Conservation (phyloP, 2,113 vertebrate species). For the Oenanthe oenanthe region DNA sequence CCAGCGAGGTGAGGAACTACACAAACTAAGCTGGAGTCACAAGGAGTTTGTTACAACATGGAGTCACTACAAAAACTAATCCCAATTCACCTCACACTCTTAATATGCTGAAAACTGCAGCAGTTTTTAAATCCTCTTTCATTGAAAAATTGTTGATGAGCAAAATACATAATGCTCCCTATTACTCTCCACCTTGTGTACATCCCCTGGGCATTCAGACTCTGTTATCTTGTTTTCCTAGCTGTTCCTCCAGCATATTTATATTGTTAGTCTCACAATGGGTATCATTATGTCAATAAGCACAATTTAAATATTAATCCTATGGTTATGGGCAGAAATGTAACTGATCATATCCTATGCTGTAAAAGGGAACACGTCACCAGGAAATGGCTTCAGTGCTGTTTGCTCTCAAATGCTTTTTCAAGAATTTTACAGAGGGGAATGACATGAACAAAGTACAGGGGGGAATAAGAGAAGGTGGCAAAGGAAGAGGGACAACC, state of each 20-base stretch:
- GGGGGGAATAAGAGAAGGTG: neutral
- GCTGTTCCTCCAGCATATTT: constrained; percentile 38
- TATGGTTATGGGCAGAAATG: constrained; percentile 9
- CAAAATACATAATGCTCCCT: constrained; percentile 23
- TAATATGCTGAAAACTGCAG: neutral
- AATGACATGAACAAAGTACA: neutral
- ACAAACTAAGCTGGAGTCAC: neutral
- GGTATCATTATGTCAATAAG: constrained; percentile 50
- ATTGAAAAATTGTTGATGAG: constrained; percentile 48
- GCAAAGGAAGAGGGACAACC: neutral
- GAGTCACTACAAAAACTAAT: neutral
- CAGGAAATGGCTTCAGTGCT: neutral
- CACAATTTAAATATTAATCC: constrained; percentile 43
- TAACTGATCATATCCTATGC: neutral
- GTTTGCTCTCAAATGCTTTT: neutral
- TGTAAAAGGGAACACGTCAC: neutral
- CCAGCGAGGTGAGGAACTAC: neutral
- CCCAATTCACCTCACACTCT: neutral
- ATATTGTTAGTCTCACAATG: constrained; percentile 30
- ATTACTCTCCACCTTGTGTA: neutral
- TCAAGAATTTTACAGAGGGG: neutral
- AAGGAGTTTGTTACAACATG: neutral
- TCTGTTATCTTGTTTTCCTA: constrained; percentile 58
- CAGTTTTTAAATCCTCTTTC: constrained; percentile 26
- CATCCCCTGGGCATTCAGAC: neutral